phyloP scores from a whole-genome alignment of 2,888 invertebrate species.

The Xanthia togata region DNA sequence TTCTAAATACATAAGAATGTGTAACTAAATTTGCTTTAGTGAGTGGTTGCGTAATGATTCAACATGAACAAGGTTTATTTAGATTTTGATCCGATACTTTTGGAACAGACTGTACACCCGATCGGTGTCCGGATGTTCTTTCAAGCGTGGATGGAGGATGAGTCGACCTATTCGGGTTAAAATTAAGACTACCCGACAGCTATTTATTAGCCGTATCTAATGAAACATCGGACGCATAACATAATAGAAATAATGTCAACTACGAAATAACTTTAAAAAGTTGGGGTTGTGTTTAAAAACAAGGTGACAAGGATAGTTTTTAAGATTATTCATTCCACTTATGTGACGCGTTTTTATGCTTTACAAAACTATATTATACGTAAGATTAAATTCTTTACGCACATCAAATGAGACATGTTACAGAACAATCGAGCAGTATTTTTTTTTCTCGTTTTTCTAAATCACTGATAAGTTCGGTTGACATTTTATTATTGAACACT shows the following conservation, averaged over 20 bases:
- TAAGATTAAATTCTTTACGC: constrained; percentile 21
- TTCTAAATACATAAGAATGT: neutral
- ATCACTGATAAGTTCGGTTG: neutral
- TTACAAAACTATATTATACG: constrained; percentile 19
- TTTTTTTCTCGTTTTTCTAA: constrained; percentile 15
- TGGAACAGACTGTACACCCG: neutral
- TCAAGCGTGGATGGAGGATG: neutral
- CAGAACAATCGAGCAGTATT: constrained; percentile 1
- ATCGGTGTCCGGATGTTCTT: neutral
- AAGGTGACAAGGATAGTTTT: constrained; percentile 55
- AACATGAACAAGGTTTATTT: neutral
- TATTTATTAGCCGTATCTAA: constrained; percentile 11
- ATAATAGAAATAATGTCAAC: constrained; percentile 4
- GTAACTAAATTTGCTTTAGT: neutral
- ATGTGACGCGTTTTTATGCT: constrained; percentile 30
- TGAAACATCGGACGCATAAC: neutral
- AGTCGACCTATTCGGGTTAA: neutral
- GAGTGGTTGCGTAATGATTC: neutral
- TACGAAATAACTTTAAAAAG: constrained; percentile 31
- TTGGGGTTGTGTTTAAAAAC: constrained; percentile 45
- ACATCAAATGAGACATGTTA: constrained; percentile 53
- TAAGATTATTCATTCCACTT: constrained; percentile 59
- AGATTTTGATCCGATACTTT: neutral
- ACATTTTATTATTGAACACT: constrained; percentile 14
- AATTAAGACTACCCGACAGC: neutral